A percentile compares a stretch with the other conserved stretches of the same genome.
These are phyloP conservation scores for Pangasius mekongensis DNA, from an alignment of 2,797 vertebrate species.

Conservation along the genomic window DNA sequence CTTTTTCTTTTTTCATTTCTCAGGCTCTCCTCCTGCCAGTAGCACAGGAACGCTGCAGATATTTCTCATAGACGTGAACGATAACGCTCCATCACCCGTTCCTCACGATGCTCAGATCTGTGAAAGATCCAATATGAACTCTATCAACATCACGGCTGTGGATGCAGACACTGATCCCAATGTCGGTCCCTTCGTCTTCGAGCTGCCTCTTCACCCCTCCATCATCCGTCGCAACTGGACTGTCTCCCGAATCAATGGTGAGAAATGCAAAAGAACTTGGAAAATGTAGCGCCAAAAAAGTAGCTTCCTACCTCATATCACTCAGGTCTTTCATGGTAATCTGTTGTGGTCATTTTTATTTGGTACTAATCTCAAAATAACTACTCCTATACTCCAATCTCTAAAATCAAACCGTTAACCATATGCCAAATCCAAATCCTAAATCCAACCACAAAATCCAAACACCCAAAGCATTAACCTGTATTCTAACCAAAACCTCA, in stretches of 20 bases:
- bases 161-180: slow-evolving; percentile 93
- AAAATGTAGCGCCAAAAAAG: neutral
- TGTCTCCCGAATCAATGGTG: slow-evolving; percentile 89
- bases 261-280: slow-evolving; percentile 48
- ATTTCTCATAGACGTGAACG: slow-evolving; percentile 95
- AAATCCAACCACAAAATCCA: neutral
- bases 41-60: slow-evolving; percentile 96
- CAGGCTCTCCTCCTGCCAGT: slow-evolving; percentile 91
- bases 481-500: neutral
- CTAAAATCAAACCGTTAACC: neutral
- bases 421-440: neutral
- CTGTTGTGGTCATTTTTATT: neutral
- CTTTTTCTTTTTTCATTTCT: slow-evolving; percentile 1
- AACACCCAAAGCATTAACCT: neutral
- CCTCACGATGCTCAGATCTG: slow-evolving; percentile 93
- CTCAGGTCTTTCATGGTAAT: neutral
- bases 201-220: slow-evolving; percentile 86
- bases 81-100: slow-evolving; percentile 90
- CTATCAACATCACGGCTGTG: slow-evolving; percentile 91
- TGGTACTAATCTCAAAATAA: neutral
- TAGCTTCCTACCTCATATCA: neutral
- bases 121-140: slow-evolving; percentile 77
- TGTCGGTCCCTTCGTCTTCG: slow-evolving; percentile 93
- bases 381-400: neutral
- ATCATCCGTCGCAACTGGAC: slow-evolving; percentile 94